phyloP scores from a whole-genome alignment of 2,797 vertebrate genomes.

The Fistularia tabacaria region DNA sequence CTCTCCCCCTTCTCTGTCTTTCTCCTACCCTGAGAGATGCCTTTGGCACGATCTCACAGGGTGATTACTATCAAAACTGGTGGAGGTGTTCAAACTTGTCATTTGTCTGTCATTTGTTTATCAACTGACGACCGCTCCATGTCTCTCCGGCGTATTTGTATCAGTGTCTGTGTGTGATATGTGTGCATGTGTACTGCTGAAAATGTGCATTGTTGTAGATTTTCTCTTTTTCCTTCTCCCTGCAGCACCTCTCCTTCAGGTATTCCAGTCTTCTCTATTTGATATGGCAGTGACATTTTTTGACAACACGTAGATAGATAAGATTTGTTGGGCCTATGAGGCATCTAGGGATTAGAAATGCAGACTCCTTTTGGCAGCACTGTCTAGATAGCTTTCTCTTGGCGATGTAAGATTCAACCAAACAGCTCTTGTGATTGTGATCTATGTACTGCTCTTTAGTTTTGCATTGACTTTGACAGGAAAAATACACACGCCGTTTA shows the following conservation, averaged over 20 bases:
- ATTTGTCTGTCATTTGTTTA: constrained; percentile 84
- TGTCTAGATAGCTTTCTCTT: constrained; percentile 76
- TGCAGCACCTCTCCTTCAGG: constrained; percentile 71
- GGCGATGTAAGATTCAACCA: constrained; percentile 66
- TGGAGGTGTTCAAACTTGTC: constrained; percentile 79
- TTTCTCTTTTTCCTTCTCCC: constrained; percentile 46
- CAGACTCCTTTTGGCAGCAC: constrained; percentile 65
- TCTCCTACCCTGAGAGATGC: constrained; percentile 60
- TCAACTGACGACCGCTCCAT: constrained; percentile 72
- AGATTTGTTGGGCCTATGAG: constrained; percentile 73
- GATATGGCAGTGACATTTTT: constrained; percentile 77
- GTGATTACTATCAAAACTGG: constrained; percentile 78
- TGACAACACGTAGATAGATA: constrained; percentile 81
- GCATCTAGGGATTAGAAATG: constrained; percentile 74
- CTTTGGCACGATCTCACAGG: constrained; percentile 75
- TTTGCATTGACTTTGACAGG: constrained; percentile 63
- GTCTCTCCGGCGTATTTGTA: constrained; percentile 64
- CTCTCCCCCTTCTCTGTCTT: constrained; percentile 14
- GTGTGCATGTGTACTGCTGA: constrained; percentile 24
- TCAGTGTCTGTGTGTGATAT: constrained; percentile 33
- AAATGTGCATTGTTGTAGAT: constrained; percentile 65
- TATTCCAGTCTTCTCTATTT: constrained; percentile 66
- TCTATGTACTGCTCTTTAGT: constrained; percentile 67
- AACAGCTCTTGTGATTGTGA: constrained; percentile 69
- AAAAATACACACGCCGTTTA: constrained; percentile 47